phyloP scores from a whole-genome alignment of 2,797 vertebrate species.

The Gymnocypris eckloni region DNA sequence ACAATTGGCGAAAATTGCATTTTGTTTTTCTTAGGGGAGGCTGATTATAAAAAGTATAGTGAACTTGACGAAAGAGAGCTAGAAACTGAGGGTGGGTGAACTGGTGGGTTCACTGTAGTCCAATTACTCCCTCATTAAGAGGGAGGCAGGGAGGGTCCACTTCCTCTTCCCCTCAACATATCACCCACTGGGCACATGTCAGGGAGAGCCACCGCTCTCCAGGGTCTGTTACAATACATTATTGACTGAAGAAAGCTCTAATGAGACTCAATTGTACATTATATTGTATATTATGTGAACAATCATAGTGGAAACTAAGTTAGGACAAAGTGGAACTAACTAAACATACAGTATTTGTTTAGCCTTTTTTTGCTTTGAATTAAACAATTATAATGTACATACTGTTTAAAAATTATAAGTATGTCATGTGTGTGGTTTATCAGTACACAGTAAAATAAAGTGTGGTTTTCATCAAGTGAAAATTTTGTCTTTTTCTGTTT shows the following conservation, averaged over 20 bases:
- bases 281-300: constrained; percentile 5
- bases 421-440: no score
- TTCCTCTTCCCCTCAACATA: constrained; percentile 29
- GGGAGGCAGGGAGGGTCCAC: constrained; percentile 45
- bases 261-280: constrained; percentile 8
- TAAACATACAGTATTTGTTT: not conserved
- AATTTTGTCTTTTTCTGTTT: no score
- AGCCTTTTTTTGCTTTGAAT: not conserved
- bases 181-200: constrained; percentile 22
- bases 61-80: constrained; percentile 52
- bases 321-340: not conserved
- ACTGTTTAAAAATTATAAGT: no score
- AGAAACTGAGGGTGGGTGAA: not conserved
- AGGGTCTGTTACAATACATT: constrained; percentile 6
- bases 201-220: not conserved
- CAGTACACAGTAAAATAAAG: no score
- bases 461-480: no score
- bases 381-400: no score
- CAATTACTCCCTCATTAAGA: constrained; percentile 15
- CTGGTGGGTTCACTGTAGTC: constrained; percentile 2
- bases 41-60: constrained; percentile 58
- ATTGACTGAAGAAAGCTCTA: not conserved
- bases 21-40: constrained; percentile 76
- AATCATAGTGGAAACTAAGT: not conserved
- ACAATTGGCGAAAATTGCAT: constrained; percentile 77